Percentiles rank a stretch among this genome's conserved stretches.
Conservation (phyloP, 2,888 invertebrate species). For the Cheilosia vulpina region DNA sequence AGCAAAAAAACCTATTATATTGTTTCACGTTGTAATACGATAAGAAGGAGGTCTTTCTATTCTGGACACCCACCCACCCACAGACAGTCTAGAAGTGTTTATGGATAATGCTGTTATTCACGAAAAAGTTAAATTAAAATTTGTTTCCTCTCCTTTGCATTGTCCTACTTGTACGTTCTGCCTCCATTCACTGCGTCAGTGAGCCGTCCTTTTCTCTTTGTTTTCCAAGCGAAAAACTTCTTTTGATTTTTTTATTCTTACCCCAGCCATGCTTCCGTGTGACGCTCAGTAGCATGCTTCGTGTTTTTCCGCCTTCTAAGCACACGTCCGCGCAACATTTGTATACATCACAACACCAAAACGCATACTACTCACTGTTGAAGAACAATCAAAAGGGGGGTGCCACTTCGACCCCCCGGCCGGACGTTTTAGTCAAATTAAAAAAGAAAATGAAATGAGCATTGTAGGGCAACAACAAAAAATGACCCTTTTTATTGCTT, state of each 20-base stretch:
- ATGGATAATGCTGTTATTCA: slow-evolving; percentile 73
- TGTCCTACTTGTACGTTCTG: slow-evolving; percentile 24
- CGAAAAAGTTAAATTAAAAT: slow-evolving; percentile 75
- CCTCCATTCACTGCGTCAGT: slow-evolving; percentile 25
- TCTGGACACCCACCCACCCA: background rate
- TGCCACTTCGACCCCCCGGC: slow-evolving; percentile 27
- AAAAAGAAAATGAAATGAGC: slow-evolving; percentile 62
- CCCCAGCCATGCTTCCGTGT: slow-evolving; percentile 37
- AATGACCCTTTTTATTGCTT: slow-evolving; percentile 75
- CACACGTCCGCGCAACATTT: slow-evolving; percentile 45
- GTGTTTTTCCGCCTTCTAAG: slow-evolving; percentile 22
- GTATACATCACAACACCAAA: slow-evolving; percentile 13
- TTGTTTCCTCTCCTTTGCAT: slow-evolving; percentile 62
- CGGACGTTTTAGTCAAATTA: slow-evolving; percentile 75
- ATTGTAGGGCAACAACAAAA: slow-evolving; percentile 56
- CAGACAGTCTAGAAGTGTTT: slow-evolving; percentile 61
- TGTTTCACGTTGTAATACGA: slow-evolving; percentile 32
- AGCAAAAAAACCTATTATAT: slow-evolving; percentile 33
- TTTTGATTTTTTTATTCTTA: slow-evolving; percentile 41
- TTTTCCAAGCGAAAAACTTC: slow-evolving; percentile 54
- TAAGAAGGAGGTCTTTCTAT: slow-evolving; percentile 18
- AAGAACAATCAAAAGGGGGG: slow-evolving; percentile 36
- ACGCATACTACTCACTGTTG: slow-evolving; percentile 45
- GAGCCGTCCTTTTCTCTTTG: slow-evolving; percentile 31
- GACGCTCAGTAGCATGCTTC: slow-evolving; percentile 32